phyloP scores from a whole-genome alignment of 2,888 invertebrate species.

The Ceraclea dissimilis region DNA sequence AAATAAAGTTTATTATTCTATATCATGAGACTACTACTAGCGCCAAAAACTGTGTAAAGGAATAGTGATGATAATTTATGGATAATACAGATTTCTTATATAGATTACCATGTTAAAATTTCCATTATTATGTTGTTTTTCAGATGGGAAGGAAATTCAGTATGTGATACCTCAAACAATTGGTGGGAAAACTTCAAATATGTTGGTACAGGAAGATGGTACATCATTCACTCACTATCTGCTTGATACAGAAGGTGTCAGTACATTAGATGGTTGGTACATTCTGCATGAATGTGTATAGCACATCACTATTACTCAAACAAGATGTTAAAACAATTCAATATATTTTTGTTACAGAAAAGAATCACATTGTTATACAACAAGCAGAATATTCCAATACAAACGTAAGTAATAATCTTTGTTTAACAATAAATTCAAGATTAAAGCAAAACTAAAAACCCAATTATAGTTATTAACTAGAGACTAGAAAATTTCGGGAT shows the following conservation, averaged over 20 bases:
- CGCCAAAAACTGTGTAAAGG: no score
- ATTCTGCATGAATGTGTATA: background rate
- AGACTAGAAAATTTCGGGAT: no score
- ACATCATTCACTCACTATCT: conserved; percentile 7
- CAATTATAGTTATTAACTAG: no score
- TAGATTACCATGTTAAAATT: no score
- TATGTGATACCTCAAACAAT: conserved; percentile 7
- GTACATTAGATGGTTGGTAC: background rate
- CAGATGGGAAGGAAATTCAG: conserved; percentile 13
- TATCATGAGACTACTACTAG: no score
- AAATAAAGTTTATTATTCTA: no score
- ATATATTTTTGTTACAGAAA: conserved; percentile 5
- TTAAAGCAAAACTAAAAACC: no score
- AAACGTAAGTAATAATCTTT: background rate
- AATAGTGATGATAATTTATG: no score
- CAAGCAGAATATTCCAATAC: background rate
- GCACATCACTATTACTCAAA: background rate
- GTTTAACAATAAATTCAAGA: background rate
- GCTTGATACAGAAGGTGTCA: background rate
- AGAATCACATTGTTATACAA: conserved; percentile 8
- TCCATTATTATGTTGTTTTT: no score
- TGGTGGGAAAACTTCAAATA: background rate
- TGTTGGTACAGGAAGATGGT: conserved; percentile 11
- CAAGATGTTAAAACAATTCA: no score
- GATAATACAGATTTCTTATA: no score